These are phyloP conservation scores for Tolypeutes matacus DNA, from an alignment of 2,797 vertebrate species.

Conservation along the genomic window DNA sequence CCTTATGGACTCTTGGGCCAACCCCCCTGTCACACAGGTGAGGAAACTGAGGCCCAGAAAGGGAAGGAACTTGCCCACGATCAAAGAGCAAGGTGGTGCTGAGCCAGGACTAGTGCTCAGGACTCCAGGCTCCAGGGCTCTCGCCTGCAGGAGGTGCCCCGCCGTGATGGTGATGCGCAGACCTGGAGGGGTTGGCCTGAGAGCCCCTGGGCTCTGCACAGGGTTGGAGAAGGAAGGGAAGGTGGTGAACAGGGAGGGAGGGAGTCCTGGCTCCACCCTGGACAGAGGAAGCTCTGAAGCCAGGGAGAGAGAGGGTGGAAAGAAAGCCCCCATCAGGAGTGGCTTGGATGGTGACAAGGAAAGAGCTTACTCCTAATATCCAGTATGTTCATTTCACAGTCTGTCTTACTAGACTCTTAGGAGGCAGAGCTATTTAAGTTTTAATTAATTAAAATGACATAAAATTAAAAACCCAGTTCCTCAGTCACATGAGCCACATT, in stretches of 20 bases:
- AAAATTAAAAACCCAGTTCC: neutral
- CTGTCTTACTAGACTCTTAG: neutral
- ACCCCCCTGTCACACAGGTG: neutral
- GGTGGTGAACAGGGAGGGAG: neutral
- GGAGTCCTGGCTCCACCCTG: neutral
- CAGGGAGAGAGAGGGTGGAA: neutral
- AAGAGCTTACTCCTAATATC: neutral
- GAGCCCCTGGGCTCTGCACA: neutral
- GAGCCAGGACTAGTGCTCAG: neutral
- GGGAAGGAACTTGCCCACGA: neutral
- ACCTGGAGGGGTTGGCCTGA: neutral
- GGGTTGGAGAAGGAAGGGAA: neutral
- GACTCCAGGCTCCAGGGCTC: neutral
- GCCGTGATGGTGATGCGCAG: neutral
- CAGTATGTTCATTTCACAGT: neutral
- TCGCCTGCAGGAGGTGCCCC: neutral
- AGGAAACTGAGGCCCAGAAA: conserved; percentile 12
- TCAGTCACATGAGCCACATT: neutral
- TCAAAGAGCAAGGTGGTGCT: neutral
- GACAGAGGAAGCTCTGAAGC: neutral
- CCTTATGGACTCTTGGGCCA: neutral
- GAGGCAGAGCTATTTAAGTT: neutral
- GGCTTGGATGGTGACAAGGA: neutral
- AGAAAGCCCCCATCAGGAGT: no score
- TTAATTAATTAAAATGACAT: neutral